Conservation (phyloP, 2,113 vertebrate genomes). For the Callipepla squamata region DNA sequence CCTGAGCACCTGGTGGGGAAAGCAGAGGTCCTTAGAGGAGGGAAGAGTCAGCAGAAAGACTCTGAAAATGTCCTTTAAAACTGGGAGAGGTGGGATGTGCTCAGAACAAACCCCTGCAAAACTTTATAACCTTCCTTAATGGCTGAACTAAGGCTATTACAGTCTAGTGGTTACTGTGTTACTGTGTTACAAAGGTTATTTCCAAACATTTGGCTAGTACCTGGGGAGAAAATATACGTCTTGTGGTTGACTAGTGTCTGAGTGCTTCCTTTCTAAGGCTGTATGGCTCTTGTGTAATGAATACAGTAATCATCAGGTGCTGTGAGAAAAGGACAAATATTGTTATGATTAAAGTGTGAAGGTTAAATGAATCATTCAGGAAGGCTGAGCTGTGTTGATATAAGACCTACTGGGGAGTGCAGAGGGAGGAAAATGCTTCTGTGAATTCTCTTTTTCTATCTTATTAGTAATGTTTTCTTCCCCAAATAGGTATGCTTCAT, state of each 20-base stretch:
- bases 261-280: not conserved
- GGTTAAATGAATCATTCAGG: constrained; percentile 34
- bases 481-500: not conserved
- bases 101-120: not conserved
- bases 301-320: constrained; percentile 6
- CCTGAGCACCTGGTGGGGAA: not conserved
- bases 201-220: constrained; percentile 39
- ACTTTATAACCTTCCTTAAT: constrained; percentile 16
- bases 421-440: not conserved
- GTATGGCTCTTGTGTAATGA: not conserved
- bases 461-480: not conserved
- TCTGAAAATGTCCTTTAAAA: constrained; percentile 15
- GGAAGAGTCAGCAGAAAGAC: not conserved
- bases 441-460: not conserved
- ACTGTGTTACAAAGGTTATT: constrained; percentile 16
- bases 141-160: constrained; percentile 8
- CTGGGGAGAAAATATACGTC: constrained; percentile 32
- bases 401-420: not conserved
- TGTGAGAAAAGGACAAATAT: constrained; percentile 26
- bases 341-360: constrained; percentile 23
- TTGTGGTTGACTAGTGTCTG: not conserved
- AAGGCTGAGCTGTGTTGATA: not conserved
- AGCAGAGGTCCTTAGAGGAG: not conserved
- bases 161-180: not conserved
- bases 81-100: not conserved